These are phyloP conservation scores for Eleginops maclovinus DNA, from an alignment of 2,113 vertebrate genomes.

Conservation along the genomic window DNA sequence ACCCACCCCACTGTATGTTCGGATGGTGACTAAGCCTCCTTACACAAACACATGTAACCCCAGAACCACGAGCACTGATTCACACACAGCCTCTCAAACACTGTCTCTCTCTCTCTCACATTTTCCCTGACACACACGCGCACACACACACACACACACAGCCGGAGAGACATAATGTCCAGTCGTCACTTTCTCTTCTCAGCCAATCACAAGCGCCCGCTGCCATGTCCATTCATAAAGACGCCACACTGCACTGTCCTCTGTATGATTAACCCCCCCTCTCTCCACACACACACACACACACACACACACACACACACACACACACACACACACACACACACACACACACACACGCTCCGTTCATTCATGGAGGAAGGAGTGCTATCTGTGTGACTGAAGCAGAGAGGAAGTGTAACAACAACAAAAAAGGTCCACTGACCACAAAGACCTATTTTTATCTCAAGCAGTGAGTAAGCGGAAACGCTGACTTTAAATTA, in stretches of 20 bases:
- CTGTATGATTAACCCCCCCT: slow-evolving; percentile 63
- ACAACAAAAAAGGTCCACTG: slow-evolving; percentile 26
- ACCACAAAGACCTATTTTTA: slow-evolving; percentile 43
- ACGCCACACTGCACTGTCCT: slow-evolving; percentile 62
- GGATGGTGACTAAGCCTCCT: slow-evolving; percentile 72
- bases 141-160: slow-evolving; percentile 27
- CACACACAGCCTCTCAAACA: slow-evolving; percentile 46
- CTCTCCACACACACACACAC: slow-evolving; percentile 12
- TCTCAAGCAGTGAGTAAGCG: background rate
- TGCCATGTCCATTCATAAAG: slow-evolving; percentile 84
- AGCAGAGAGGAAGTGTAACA: background rate
- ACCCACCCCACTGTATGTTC: slow-evolving; percentile 48
- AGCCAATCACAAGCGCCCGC: slow-evolving; percentile 75
- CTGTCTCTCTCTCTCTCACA: background rate
- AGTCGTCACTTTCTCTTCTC: slow-evolving; percentile 37
- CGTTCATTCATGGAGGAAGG: slow-evolving; percentile 73
- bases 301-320: slow-evolving; percentile 15
- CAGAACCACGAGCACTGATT: slow-evolving; percentile 66
- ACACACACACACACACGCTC: slow-evolving; percentile 32
- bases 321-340: slow-evolving; percentile 11
- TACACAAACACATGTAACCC: slow-evolving; percentile 76
- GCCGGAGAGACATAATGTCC: slow-evolving; percentile 44
- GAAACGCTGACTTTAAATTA: no score
- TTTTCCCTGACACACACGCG: background rate
- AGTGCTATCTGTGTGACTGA: slow-evolving; percentile 51